Evolutionary conservation across 2,113 vertebrate genomes (phyloP).

Genomic region (Rhegmatorhina hoffmannsi): DNA sequence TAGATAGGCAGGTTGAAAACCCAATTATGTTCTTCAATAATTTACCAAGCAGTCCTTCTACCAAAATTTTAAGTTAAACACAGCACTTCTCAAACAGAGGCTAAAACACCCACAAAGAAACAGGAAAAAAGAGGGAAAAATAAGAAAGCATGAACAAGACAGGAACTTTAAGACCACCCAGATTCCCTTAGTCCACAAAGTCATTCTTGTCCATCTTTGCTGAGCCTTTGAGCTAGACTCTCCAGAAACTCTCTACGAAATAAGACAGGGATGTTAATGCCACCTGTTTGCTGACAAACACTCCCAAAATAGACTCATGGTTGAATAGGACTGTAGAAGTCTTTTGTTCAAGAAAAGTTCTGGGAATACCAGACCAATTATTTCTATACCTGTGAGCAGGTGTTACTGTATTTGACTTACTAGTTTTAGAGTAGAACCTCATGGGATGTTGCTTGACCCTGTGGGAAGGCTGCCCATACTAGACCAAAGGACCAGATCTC

Average conservation of each 20-base stretch:
- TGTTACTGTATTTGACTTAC: not conserved
- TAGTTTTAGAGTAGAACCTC: not conserved
- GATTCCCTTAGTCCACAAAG: not conserved
- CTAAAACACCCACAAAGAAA: not conserved
- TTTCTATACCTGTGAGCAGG: not conserved
- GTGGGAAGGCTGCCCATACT: not conserved
- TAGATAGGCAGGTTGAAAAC: not conserved
- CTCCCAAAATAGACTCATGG: rapidly evolving
- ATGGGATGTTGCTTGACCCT: not conserved
- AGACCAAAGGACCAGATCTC: not conserved
- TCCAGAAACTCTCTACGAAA: not conserved
- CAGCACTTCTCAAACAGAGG: not conserved
- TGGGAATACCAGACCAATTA: not conserved
- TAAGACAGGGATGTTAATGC: not conserved
- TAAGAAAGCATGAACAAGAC: not conserved
- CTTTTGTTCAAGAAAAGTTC: not conserved
- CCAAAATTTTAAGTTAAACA: not conserved
- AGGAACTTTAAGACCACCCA: not conserved
- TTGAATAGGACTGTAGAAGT: not conserved
- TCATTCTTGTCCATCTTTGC: not conserved
- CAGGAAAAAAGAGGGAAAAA: not conserved
- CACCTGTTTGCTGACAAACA: not conserved
- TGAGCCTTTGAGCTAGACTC: not conserved
- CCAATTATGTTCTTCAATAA: not conserved
- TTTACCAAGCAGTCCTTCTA: not conserved